Conservation (phyloP, 1,140 invertebrate species). For the Drosophila pachea region DNA sequence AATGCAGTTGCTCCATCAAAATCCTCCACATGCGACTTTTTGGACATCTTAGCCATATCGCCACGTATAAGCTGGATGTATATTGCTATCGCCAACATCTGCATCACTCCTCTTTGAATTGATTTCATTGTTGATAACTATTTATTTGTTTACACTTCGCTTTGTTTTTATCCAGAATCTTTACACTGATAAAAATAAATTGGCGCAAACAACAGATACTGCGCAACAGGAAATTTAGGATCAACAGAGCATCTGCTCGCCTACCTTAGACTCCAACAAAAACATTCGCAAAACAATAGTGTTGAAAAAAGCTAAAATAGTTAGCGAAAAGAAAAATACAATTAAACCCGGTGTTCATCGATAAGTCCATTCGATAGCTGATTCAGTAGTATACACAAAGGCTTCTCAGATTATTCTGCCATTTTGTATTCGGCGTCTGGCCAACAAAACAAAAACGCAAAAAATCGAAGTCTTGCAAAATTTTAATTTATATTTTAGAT, state of each 20-base stretch:
- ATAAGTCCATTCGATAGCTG: slow-evolving; percentile 24
- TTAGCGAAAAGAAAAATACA: neutral
- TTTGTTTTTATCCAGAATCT: neutral
- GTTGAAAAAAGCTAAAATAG: slow-evolving; percentile 5
- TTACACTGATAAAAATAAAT: slow-evolving; percentile 1
- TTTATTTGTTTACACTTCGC: neutral
- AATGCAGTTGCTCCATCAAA: slow-evolving; percentile 88
- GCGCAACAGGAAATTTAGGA: slow-evolving; percentile 2
- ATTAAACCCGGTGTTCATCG: slow-evolving; percentile 10
- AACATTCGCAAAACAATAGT: slow-evolving; percentile 8
- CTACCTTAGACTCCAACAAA: slow-evolving; percentile 13
- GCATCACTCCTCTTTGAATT: slow-evolving; percentile 80
- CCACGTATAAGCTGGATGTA: slow-evolving; percentile 65
- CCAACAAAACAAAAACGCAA: slow-evolving; percentile 21
- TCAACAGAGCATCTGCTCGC: slow-evolving; percentile 23
- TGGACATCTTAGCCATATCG: slow-evolving; percentile 78
- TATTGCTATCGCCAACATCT: slow-evolving; percentile 9
- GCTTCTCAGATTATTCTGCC: slow-evolving; percentile 36
- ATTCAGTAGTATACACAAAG: slow-evolving; percentile 80
- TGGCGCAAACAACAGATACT: neutral
- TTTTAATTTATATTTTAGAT: slow-evolving; percentile 11
- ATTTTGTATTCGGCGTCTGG: slow-evolving; percentile 45
- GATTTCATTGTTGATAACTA: slow-evolving; percentile 26
- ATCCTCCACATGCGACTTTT: slow-evolving; percentile 92
- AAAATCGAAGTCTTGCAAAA: neutral